Evolutionary conservation across 92 coral and sea anemone species (phyloP), one percentile per base, ranked within the genome.

Genomic region (Montipora capitata): DNA sequence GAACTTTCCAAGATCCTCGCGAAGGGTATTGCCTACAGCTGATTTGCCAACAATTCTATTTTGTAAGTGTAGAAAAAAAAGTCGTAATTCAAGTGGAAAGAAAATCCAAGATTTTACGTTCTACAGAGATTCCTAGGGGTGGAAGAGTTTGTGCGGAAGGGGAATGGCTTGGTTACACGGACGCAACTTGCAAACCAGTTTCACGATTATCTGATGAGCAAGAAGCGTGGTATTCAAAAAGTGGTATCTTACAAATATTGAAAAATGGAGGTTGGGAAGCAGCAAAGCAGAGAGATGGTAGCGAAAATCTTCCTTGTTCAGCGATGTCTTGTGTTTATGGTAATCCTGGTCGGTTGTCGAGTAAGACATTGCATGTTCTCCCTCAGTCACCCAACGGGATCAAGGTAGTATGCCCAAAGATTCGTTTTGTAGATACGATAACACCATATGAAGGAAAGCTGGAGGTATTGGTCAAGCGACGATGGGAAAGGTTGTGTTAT

Each of bases 1-100:
- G 84, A 8, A 79, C 84, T 59, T 27, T 58, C 42, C 52, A 79
- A 4, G 5, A 57, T 59, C 72, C 84, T 6, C 72, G 67, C n/a
- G 74, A 79, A 54, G 84, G 73, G 9, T 79, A 59, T 52, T 79
- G 84, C 35, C 35, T 79, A 16, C 64, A 79, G 67, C 54, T 79
- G 35, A 79, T 17, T 12, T 79, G 84, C 35, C 16, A 18, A 16
- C 51, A 18, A 5, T 38, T 16, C 9, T 79, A 58, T 49, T 68
- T 18, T 59, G 40, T 9, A 54, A 9, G 61, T 54, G 61, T 14
- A 13, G 51, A 38, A 13, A 35, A 20, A 8, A 71, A 79, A 15
- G 17, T 43, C 43, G 40, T 35, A 17, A 38, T 13, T n/a, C 35
- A 27, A 27, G 68, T 35, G 9, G 48, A 17, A 79, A 16, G 40